Percentiles rank a stretch among this genome's conserved stretches.
These are phyloP conservation scores for Empidonax traillii DNA, from an alignment of 2,113 vertebrate genomes.

Conservation along the genomic window DNA sequence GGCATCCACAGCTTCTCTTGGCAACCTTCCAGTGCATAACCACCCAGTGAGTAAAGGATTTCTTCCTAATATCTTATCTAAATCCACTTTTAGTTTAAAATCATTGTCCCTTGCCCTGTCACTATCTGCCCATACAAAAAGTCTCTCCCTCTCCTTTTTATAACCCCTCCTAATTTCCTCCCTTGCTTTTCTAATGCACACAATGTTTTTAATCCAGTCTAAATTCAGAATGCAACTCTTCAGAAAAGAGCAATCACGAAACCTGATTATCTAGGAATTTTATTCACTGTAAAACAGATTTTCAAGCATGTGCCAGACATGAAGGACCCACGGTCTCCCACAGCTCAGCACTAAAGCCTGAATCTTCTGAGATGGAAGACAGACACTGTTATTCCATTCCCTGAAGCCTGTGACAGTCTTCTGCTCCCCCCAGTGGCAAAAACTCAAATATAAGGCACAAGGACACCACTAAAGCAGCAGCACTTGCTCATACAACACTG, in stretches of 20 bases:
- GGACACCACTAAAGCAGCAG: neutral
- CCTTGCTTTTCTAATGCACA: neutral
- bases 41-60: neutral
- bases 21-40: neutral
- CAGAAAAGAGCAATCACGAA: neutral
- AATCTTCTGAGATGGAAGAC: neutral
- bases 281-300: neutral
- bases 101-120: neutral
- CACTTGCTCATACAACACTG: neutral
- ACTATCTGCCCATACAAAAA: neutral
- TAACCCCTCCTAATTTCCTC: neutral
- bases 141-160: neutral
- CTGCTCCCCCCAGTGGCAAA: slow-evolving; percentile 58
- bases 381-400: neutral
- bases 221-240: neutral
- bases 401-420: neutral
- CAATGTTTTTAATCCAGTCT: neutral
- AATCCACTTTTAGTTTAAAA: neutral
- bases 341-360: neutral
- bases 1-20: neutral
- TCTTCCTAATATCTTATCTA: neutral
- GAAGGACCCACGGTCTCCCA: neutral
- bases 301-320: neutral
- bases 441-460: neutral
- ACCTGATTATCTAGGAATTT: neutral